Conservation (phyloP, 2,113 vertebrate species). For the Platysteira castanea region DNA sequence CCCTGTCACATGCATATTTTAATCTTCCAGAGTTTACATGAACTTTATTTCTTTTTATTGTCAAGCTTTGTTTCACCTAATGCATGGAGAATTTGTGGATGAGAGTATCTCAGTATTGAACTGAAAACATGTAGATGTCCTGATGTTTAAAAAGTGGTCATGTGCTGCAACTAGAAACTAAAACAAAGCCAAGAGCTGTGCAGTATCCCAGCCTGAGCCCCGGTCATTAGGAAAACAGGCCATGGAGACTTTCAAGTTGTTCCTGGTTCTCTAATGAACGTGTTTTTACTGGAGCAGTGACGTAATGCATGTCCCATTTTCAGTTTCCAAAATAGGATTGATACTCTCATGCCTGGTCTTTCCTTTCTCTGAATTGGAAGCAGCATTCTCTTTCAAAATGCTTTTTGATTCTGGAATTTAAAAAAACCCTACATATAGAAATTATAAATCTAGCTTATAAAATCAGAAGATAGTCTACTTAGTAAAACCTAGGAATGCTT, state of each 20-base stretch:
- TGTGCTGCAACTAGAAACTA: background rate
- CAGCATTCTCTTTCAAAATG: background rate
- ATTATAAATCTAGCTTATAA: background rate
- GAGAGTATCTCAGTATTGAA: background rate
- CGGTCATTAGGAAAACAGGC: background rate
- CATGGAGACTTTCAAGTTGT: background rate
- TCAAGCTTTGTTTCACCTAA: background rate
- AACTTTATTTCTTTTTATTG: background rate
- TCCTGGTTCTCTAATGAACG: background rate
- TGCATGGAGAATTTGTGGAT: fast-evolving
- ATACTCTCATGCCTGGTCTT: background rate
- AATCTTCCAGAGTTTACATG: background rate
- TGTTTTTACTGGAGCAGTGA: background rate
- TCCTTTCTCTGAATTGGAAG: background rate
- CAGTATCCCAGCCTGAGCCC: background rate
- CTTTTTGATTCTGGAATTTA: background rate
- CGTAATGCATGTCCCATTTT: background rate
- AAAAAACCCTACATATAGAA: background rate
- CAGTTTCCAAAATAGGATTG: background rate
- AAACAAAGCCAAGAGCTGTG: background rate
- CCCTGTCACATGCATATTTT: background rate
- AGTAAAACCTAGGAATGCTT: background rate
- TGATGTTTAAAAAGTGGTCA: background rate
- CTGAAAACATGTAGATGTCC: background rate
- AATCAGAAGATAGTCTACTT: background rate